A percentile compares a stretch with the other conserved stretches of the same genome.
phyloP scores from a whole-genome alignment of 2,888 invertebrate species.

The Zaprionus bogoriensis region DNA sequence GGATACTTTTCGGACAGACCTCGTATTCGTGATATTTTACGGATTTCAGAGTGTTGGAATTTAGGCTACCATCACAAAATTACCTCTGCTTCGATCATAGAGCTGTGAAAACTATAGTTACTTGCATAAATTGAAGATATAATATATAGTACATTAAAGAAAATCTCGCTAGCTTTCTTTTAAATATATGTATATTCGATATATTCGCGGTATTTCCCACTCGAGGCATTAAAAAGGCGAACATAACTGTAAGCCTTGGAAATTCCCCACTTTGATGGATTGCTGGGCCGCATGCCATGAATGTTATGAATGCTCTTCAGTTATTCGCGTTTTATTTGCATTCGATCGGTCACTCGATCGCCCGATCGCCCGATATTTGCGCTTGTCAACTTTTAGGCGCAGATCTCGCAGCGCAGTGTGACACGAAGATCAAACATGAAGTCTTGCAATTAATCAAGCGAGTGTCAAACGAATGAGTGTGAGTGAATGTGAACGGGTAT shows the following conservation, averaged over 20 bases:
- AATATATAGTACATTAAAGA: not conserved
- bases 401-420: not conserved
- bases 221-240: not conserved
- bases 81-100: no score
- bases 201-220: not conserved
- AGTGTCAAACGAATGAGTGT: slow-evolving; percentile 42
- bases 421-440: slow-evolving; percentile 9
- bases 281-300: no score
- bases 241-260: not conserved
- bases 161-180: not conserved
- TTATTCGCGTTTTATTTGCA: slow-evolving; percentile 26
- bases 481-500: slow-evolving; percentile 80
- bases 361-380: slow-evolving; percentile 12
- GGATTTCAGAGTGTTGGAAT: no score
- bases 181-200: no score
- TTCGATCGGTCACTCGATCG: slow-evolving; percentile 27
- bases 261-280: not conserved
- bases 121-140: no score
- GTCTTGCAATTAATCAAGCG: slow-evolving; percentile 32
- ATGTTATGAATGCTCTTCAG: no score
- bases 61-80: no score
- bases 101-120: not conserved
- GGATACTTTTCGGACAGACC: no score
- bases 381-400: slow-evolving; percentile 49
- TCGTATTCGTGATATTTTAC: no score